These are phyloP conservation scores for Tetrax tetrax DNA, from an alignment of 2,113 vertebrate species.

Conservation along the genomic window DNA sequence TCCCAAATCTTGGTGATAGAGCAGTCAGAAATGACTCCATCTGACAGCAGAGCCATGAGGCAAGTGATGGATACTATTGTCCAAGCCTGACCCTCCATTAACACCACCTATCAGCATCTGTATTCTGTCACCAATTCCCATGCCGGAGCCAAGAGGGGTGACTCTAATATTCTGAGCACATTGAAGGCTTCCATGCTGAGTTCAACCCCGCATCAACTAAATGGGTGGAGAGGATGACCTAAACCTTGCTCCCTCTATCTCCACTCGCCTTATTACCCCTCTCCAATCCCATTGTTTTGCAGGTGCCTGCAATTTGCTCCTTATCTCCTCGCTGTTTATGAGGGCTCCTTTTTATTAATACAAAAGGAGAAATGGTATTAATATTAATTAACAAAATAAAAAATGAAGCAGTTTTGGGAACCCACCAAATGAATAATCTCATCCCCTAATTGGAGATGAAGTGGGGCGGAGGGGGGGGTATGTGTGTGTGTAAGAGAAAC, in stretches of 20 bases:
- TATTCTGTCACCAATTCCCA: constrained; percentile 84
- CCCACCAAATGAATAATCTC: constrained; percentile 78
- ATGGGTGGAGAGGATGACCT: constrained; percentile 76
- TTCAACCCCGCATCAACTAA: constrained; percentile 74
- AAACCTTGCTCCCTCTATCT: constrained; percentile 69
- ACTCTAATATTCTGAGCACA: constrained; percentile 83
- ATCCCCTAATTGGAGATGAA: constrained; percentile 85
- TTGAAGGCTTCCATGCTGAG: constrained; percentile 76
- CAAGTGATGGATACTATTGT: constrained; percentile 93
- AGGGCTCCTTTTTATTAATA: constrained; percentile 78
- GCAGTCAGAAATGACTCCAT: constrained; percentile 81
- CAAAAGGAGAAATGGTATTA: constrained; percentile 80
- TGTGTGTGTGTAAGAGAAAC: constrained; percentile 75
- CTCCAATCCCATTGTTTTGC: constrained; percentile 81
- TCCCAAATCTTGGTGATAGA: constrained; percentile 85
- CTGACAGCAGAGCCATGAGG: constrained; percentile 86
- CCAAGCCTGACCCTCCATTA: constrained; percentile 91
- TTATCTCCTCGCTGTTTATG: constrained; percentile 81
- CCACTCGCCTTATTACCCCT: constrained; percentile 74
- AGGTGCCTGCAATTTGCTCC: constrained; percentile 88
- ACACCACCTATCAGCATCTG: constrained; percentile 92
- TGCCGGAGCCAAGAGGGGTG: constrained; percentile 81
- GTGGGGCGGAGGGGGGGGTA: constrained; percentile 50
- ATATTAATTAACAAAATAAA: constrained; percentile 84
- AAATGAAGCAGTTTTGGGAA: constrained; percentile 78